Conservation (phyloP, 1,140 invertebrate species). For the Tetragnatha versicolor region DNA sequence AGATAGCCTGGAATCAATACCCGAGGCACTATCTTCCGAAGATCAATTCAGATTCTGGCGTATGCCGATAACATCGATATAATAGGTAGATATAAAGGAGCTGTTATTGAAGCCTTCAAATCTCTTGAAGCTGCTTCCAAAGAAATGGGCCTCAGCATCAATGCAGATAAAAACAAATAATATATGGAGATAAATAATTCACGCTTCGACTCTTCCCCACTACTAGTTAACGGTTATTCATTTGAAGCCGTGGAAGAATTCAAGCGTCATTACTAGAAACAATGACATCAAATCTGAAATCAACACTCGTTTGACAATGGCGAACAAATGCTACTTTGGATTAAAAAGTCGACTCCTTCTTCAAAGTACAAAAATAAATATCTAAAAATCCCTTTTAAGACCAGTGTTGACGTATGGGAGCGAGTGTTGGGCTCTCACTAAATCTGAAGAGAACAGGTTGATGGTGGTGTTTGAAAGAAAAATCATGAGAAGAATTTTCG, state of each 20-base stretch:
- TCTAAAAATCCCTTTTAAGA: too few species aligned
- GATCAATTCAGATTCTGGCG: not conserved
- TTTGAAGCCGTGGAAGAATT: slow-evolving; percentile 9
- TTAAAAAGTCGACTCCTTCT: too few species aligned
- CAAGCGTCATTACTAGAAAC: not conserved
- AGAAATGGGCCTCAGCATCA: not conserved
- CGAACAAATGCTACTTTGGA: too few species aligned
- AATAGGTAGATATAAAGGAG: not conserved
- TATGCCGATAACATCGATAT: not conserved
- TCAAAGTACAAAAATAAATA: too few species aligned
- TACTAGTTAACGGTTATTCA: not conserved
- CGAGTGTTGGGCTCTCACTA: too few species aligned
- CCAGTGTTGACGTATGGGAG: too few species aligned
- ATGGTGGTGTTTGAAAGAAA: too few species aligned
- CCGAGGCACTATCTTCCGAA: not conserved
- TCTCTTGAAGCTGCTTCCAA: slow-evolving; percentile 1
- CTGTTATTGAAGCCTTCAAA: not conserved
- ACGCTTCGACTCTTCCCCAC: not conserved
- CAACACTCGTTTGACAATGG: too few species aligned
- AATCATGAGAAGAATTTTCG: too few species aligned
- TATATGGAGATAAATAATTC: not conserved
- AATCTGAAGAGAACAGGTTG: too few species aligned
- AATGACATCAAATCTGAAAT: too few species aligned
- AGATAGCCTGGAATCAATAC: not conserved
- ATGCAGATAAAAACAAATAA: not conserved